Evolutionary conservation across 1,140 invertebrate species (phyloP).

Genomic region (Musca domestica): DNA sequence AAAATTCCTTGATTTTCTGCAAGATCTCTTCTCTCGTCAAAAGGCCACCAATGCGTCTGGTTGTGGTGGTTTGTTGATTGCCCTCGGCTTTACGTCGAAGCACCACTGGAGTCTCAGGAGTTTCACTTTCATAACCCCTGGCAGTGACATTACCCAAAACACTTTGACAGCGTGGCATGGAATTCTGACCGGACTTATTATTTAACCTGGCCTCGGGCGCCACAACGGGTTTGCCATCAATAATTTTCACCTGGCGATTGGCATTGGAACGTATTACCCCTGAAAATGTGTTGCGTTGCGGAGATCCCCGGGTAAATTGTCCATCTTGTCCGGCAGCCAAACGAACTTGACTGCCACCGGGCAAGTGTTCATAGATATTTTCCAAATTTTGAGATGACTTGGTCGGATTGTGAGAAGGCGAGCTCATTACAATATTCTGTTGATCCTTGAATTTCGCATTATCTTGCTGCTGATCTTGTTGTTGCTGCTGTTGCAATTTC

Average conservation of each 20-base stretch:
- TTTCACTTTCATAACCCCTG: constrained; percentile 39
- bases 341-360: constrained; percentile 12
- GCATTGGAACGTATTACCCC: constrained; percentile 31
- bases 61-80: neutral
- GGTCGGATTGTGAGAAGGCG: neutral
- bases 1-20: constrained; percentile 51
- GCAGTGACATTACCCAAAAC: constrained; percentile 40
- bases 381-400: constrained; percentile 28
- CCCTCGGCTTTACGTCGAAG: constrained; percentile 32
- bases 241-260: constrained; percentile 35
- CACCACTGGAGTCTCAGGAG: constrained; percentile 38
- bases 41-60: constrained; percentile 39
- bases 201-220: neutral
- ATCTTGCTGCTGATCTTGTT: constrained; percentile 15
- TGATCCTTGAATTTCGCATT: constrained; percentile 1
- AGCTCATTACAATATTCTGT: neutral
- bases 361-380: constrained; percentile 47
- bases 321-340: neutral
- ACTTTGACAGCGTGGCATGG: constrained; percentile 42
- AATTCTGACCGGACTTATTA: neutral
- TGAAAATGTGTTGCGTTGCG: constrained; percentile 48
- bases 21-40: constrained; percentile 50
- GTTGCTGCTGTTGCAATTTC: constrained; percentile 23
- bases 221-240: constrained; percentile 25
- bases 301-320: constrained; percentile 40